Evolutionary conservation across 2,113 vertebrate species (phyloP), one percentile per base, ranked within the genome.

Genomic region (Odocoileus virginianus): DNA sequence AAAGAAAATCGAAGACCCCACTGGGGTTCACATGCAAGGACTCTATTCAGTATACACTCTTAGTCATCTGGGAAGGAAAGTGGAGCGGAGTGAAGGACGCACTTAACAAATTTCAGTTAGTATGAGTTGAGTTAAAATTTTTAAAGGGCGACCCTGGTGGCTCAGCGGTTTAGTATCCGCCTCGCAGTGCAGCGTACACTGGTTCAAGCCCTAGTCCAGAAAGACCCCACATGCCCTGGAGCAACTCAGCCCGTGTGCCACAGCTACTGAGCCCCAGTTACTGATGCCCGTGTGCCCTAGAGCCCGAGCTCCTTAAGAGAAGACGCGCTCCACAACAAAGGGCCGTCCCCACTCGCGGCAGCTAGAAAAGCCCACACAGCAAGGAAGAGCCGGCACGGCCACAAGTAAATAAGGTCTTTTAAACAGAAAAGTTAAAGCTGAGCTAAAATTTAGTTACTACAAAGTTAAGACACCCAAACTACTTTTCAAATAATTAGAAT

Each of bases 401-500:
- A 43, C 40, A 43, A 14, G 71, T 25, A 14, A 27, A 7, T 4
- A 7, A 43, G 21, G 12, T 14, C 40, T 43, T 76, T 76, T 7
- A 43, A 7, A 27, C 40, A 43, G 9, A n/a, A 78, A 84, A 67
- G 85, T 47, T 57, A 55, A 55, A 54, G 57, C 6, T 45, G 54
- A 54, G 45, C 61, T 55, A 67, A 64, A 60, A 43, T 82, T 74
- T 64, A 89, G 11, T 84, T 50, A 94, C 33, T 52, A 58, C 40
- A 71, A 89, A 84, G 36, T 88, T 67, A 90, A 92, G 45, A 91
- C 52, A 76, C 2, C 30, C 45, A 85, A 40, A 64, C 13, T 47
- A 85, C 92, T 89, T 95, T 74, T 64, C 40, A 96, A 86, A 43
- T 55, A 45, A 89, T n/a, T 45, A 36, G 36, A 94, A 28, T 71